Conservation (phyloP, 2,888 invertebrate species). For the Hecatera dysodea region DNA sequence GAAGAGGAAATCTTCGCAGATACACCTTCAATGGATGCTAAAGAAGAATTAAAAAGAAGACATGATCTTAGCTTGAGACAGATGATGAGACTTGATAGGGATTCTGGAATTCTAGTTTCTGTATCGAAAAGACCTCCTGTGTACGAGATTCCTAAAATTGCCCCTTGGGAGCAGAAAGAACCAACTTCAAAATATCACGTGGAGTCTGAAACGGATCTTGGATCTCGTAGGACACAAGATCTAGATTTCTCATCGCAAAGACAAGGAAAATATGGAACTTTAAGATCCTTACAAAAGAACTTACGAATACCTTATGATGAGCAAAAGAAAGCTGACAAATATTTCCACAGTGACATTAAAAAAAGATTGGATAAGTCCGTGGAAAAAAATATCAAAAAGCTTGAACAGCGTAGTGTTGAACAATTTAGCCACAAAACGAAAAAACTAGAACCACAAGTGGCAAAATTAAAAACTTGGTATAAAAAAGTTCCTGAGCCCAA, state of each 20-base stretch:
- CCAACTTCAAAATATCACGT: constrained; percentile 9
- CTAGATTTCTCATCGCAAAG: neutral
- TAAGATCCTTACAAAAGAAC: neutral
- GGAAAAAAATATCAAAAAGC: neutral
- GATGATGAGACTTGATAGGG: constrained; percentile 13
- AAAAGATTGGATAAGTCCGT: neutral
- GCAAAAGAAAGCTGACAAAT: constrained; percentile 5
- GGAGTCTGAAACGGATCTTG: neutral
- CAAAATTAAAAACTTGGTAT: constrained; percentile 9
- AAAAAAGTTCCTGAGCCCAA: neutral
- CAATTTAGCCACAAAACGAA: constrained; percentile 4
- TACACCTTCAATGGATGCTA: constrained; percentile 25
- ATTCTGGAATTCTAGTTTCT: neutral
- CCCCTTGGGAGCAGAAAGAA: constrained; percentile 31
- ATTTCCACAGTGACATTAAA: constrained; percentile 2
- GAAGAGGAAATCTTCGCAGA: constrained; percentile 21
- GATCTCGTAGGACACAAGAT: neutral
- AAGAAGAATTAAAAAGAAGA: constrained; percentile 38
- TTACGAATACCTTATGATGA: constrained; percentile 11
- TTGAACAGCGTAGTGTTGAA: neutral
- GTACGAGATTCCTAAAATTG: constrained; percentile 38
- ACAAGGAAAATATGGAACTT: neutral
- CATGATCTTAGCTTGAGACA: constrained; percentile 45
- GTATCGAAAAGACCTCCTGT: constrained; percentile 17
- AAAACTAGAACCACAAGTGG: neutral